phyloP scores from a whole-genome alignment of 1,140 invertebrate species.

The Galendromus occidentalis region DNA sequence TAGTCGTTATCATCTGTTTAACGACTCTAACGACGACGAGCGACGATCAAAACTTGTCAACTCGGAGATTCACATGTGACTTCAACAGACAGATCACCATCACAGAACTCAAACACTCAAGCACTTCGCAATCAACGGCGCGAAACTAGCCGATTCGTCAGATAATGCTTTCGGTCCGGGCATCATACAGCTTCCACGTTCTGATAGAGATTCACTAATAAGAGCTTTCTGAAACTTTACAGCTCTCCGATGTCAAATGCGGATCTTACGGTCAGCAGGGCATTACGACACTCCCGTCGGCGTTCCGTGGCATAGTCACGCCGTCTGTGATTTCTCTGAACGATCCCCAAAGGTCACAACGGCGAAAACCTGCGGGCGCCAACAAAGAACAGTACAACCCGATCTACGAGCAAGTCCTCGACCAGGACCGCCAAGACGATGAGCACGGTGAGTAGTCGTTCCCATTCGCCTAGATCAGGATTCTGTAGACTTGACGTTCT shows the following conservation, averaged over 20 bases:
- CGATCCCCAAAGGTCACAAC: background rate
- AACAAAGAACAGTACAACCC: conserved; percentile 10
- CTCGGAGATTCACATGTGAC: no score
- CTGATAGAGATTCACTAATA: background rate
- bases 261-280: background rate
- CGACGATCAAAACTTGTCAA: no score
- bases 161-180: no score
- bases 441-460: background rate
- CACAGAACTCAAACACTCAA: no score
- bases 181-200: no score
- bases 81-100: no score
- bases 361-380: background rate
- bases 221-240: background rate
- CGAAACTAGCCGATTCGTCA: no score
- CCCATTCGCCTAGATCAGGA: no score
- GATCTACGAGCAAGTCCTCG: conserved; percentile 9
- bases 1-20: no score
- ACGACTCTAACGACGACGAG: no score
- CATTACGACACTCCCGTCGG: background rate
- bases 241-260: conserved; percentile 5
- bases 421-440: conserved; percentile 5
- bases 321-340: conserved; percentile 3
- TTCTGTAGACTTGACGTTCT: no score
- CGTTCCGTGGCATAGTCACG: background rate
- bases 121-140: no score